Percentiles rank a stretch among this genome's conserved stretches.
These are phyloP conservation scores for Lepilemur ruficaudatus DNA, from an alignment of 2,797 vertebrate genomes.

Conservation along the genomic window DNA sequence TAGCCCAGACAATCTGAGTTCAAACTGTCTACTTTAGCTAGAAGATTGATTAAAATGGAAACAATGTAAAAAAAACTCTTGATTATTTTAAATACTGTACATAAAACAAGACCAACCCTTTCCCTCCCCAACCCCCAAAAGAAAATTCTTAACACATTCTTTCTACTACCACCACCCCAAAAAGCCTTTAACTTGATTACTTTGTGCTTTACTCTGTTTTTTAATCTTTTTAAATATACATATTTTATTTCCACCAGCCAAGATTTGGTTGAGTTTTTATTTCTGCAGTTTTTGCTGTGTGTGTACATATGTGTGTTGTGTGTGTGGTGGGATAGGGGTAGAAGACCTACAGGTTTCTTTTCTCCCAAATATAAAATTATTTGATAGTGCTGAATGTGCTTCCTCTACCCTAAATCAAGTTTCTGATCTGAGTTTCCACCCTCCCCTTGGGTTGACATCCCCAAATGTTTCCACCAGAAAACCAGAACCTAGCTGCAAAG, in stretches of 20 bases:
- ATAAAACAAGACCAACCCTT: not conserved
- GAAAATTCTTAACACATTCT: not conserved
- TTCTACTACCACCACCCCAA: not conserved
- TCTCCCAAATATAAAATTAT: not conserved
- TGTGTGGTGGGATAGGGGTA: not conserved
- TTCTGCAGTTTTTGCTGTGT: not conserved
- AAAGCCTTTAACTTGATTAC: not conserved
- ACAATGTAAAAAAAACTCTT: not conserved
- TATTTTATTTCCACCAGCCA: not conserved
- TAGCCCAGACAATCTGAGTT: not conserved
- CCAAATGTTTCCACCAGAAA: not conserved
- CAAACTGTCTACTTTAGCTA: not conserved
- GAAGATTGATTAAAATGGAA: not conserved
- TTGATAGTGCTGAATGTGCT: not conserved
- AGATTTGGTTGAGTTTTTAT: not conserved
- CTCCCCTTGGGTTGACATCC: not conserved
- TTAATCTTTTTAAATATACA: not conserved
- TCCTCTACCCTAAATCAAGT: not conserved
- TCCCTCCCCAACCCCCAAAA: not conserved
- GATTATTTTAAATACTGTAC: not conserved
- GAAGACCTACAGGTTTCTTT: not conserved
- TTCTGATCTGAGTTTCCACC: not conserved
- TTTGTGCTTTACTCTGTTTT: conserved; percentile 9
- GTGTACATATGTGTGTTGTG: not conserved
- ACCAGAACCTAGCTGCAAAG: not conserved